Percentiles rank a stretch among this genome's conserved stretches.
Conservation (phyloP, 2,797 vertebrate genomes). For the Lutjanus argentimaculatus region DNA sequence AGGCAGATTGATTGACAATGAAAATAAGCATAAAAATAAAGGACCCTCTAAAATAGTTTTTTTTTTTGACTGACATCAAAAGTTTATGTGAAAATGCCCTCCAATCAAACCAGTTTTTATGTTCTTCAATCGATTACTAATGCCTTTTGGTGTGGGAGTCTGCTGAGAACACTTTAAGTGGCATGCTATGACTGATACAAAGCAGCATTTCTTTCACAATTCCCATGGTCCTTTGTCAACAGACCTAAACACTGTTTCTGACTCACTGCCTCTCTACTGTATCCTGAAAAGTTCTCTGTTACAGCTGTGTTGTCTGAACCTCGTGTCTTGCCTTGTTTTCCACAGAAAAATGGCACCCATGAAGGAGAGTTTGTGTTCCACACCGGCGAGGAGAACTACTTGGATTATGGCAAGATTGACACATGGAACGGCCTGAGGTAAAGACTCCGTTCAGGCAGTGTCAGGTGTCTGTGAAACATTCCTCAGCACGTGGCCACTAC, state of each 20-base stretch:
- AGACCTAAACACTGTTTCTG: conserved; percentile 6
- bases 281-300: conserved; percentile 12
- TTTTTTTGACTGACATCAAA: neutral
- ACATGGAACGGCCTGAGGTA: conserved; percentile 89
- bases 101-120: neutral
- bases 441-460: neutral
- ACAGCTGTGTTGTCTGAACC: conserved; percentile 27
- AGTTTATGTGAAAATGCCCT: neutral
- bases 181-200: conserved; percentile 3
- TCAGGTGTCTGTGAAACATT: conserved; percentile 1
- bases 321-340: conserved; percentile 35
- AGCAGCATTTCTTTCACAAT: conserved; percentile 20
- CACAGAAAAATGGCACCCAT: conserved; percentile 88
- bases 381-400: conserved; percentile 86
- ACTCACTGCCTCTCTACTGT: neutral
- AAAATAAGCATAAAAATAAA: neutral
- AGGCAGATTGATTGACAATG: neutral
- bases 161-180: neutral
- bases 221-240: conserved; percentile 1
- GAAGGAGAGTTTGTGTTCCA: conserved; percentile 90
- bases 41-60: neutral
- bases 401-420: conserved; percentile 89
- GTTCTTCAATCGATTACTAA: neutral
- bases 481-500: conserved; percentile 12
- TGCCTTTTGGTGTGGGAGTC: neutral